Conservation (phyloP, 2,797 vertebrate genomes). For the Enteromius paludinosus region DNA sequence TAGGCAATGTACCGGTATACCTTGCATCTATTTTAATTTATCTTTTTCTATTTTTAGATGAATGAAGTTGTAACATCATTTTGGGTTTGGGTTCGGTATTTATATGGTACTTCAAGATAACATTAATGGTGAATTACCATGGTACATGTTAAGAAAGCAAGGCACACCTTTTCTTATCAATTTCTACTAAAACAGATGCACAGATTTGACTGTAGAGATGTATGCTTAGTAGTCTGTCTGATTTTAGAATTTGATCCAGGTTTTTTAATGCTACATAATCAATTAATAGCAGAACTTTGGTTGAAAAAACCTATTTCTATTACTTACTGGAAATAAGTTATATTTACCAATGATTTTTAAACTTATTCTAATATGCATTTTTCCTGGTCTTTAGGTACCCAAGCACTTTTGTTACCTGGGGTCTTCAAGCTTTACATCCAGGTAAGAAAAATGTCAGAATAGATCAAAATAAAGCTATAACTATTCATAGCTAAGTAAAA, state of each 20-base stretch:
- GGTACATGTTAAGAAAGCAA: background rate
- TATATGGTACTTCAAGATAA: background rate
- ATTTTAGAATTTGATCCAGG: too few relatives aligned
- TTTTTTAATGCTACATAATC: too few relatives aligned
- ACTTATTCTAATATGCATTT: background rate
- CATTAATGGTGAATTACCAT: background rate
- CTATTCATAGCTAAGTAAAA: background rate
- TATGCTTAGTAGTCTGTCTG: too few relatives aligned
- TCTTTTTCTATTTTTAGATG: background rate
- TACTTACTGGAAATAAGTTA: too few relatives aligned
- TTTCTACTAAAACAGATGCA: too few relatives aligned
- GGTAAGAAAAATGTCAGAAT: slow-evolving; percentile 11
- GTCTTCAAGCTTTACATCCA: slow-evolving; percentile 27
- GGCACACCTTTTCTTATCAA: background rate
- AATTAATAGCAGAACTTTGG: too few relatives aligned
- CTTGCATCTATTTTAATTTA: background rate
- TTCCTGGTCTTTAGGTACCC: slow-evolving; percentile 15
- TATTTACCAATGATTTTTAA: background rate
- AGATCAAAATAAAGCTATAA: background rate
- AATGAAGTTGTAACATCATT: background rate
- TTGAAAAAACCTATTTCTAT: too few relatives aligned
- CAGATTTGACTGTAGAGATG: too few relatives aligned
- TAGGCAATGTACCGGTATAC: background rate
- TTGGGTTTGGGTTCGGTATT: background rate
- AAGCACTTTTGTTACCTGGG: background rate